These are phyloP conservation scores for Sciurus vulgaris DNA, from an alignment of 2,797 vertebrate species.

Conservation along the genomic window DNA sequence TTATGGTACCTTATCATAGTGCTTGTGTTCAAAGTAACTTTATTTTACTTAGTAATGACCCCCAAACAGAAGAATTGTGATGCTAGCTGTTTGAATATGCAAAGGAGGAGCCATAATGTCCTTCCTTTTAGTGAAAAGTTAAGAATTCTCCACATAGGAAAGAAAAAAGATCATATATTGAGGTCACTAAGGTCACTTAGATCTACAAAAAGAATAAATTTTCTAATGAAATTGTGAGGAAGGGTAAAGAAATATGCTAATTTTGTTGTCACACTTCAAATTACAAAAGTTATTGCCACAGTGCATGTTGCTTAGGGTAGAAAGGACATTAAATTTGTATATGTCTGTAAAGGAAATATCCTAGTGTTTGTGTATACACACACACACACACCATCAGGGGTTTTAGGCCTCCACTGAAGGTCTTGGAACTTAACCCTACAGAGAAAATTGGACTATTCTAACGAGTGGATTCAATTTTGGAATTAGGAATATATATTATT, in stretches of 20 bases:
- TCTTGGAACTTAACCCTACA: not conserved
- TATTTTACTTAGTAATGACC: not conserved
- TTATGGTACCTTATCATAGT: not conserved
- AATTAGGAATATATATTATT: conserved; percentile 9
- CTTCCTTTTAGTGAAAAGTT: not conserved
- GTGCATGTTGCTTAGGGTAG: not conserved
- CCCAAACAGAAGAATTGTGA: not conserved
- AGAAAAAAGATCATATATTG: not conserved
- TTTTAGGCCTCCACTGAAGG: not conserved
- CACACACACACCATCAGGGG: not conserved
- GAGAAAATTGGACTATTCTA: not conserved
- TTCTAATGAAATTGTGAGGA: not conserved
- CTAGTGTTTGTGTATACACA: not conserved
- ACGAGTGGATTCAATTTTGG: conserved; percentile 3
- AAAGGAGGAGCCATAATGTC: not conserved
- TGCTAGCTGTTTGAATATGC: not conserved
- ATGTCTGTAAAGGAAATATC: not conserved
- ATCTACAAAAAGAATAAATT: not conserved
- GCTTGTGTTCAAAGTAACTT: not conserved
- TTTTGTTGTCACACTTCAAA: not conserved
- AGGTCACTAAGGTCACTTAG: not conserved
- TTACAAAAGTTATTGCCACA: not conserved
- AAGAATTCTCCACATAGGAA: not conserved
- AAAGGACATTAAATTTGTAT: not conserved
- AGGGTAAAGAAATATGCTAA: not conserved